Percentiles rank a stretch among this genome's conserved stretches.
phyloP scores from a whole-genome alignment of 2,797 vertebrate genomes.

The Megaceryle alcyon region DNA sequence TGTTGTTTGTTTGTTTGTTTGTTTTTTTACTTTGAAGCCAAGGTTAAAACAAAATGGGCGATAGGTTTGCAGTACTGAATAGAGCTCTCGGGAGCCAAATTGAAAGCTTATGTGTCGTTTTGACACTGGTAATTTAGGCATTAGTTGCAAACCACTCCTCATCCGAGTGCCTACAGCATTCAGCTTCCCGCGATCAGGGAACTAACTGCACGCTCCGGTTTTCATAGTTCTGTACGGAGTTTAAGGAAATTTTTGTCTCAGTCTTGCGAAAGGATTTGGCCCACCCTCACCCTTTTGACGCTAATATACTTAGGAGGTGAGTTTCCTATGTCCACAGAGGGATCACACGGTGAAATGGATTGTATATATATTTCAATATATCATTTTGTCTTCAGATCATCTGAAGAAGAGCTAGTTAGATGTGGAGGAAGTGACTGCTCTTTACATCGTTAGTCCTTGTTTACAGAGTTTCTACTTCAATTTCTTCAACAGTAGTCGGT shows the following conservation, averaged over 20 bases:
- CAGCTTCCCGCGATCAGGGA: fast-evolving
- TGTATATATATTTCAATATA: fast-evolving
- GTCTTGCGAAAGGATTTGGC: neutral
- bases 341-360: fast-evolving
- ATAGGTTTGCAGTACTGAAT: neutral
- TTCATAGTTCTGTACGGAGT: fast-evolving
- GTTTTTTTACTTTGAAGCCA: neutral
- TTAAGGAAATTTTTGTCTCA: neutral
- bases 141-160: neutral
- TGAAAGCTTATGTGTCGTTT: neutral
- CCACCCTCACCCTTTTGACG: neutral
- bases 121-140: neutral
- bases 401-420: neutral
- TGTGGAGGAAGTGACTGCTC: fast-evolving
- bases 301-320: neutral
- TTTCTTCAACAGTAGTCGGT: neutral
- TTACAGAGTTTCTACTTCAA: neutral
- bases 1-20: too few relatives aligned
- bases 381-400: neutral
- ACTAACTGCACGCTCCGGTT: neutral
- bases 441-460: neutral
- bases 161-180: neutral
- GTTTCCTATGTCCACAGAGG: neutral
- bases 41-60: neutral
- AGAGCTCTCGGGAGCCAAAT: neutral